Percentiles rank a stretch among this genome's conserved stretches.
Conservation (phyloP, 2,113 vertebrate species). For the Desmodus rotundus region DNA sequence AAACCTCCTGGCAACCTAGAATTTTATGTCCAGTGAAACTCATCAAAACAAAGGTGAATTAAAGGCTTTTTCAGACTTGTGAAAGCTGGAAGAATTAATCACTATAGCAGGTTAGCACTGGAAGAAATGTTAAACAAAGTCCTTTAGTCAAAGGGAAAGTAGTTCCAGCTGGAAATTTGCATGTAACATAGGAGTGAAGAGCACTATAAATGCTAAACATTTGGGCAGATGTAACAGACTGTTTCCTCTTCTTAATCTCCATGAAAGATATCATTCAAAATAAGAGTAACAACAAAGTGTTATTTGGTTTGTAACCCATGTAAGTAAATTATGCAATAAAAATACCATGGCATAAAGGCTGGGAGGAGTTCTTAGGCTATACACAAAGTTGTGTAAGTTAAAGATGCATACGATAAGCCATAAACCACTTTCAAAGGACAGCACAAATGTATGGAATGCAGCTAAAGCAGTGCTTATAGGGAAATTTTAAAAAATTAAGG, state of each 20-base stretch:
- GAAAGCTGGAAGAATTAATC: background rate
- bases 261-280: background rate
- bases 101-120: background rate
- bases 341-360: background rate
- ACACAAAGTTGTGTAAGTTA: background rate
- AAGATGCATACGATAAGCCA: background rate
- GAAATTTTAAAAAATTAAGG: background rate
- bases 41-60: background rate
- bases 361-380: background rate
- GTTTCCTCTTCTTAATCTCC: background rate
- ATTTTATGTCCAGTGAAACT: background rate
- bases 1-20: background rate
- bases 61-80: background rate
- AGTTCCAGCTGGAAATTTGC: background rate
- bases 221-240: background rate
- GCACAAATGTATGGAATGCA: background rate
- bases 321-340: background rate
- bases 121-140: background rate
- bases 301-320: background rate
- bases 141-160: background rate
- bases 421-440: background rate
- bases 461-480: background rate
- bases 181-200: background rate
- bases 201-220: background rate
- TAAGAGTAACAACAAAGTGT: background rate